A percentile compares a stretch with the other conserved stretches of the same genome.
These are phyloP conservation scores for Cordilura impudica DNA, from an alignment of 2,888 invertebrate genomes.

Conservation along the genomic window DNA sequence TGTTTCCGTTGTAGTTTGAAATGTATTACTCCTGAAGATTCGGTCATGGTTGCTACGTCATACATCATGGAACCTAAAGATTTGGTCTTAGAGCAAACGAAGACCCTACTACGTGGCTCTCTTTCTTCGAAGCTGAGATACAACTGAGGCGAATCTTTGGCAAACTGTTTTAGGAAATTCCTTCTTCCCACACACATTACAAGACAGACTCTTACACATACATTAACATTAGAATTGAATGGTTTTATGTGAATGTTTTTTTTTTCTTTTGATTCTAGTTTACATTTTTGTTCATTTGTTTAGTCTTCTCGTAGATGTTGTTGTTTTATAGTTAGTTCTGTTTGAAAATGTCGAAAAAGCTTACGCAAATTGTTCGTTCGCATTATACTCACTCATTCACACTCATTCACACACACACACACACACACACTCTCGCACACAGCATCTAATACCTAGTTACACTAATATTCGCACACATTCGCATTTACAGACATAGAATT, in stretches of 20 bases:
- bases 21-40: too few species aligned
- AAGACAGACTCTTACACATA: background rate
- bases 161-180: background rate
- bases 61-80: too few species aligned
- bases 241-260: constrained; percentile 4
- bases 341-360: constrained; percentile 49
- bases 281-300: background rate
- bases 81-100: too few species aligned
- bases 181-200: background rate
- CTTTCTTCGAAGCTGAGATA: too few species aligned
- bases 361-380: constrained; percentile 62
- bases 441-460: background rate
- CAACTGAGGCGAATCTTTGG: too few species aligned
- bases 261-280: background rate
- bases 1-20: too few species aligned
- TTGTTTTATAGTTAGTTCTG: constrained; percentile 13
- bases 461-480: constrained; percentile 60
- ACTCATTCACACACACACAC: constrained; percentile 22
- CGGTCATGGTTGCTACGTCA: too few species aligned
- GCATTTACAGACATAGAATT: background rate
- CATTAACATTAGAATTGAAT: background rate
- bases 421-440: background rate
- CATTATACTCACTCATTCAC: constrained; percentile 39
- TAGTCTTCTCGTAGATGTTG: background rate
- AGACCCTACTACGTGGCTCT: too few species aligned